Percentiles rank a stretch among this genome's conserved stretches.
phyloP scores from a whole-genome alignment of 64 coral and sea anemone species.

The Acropora tenuis region DNA sequence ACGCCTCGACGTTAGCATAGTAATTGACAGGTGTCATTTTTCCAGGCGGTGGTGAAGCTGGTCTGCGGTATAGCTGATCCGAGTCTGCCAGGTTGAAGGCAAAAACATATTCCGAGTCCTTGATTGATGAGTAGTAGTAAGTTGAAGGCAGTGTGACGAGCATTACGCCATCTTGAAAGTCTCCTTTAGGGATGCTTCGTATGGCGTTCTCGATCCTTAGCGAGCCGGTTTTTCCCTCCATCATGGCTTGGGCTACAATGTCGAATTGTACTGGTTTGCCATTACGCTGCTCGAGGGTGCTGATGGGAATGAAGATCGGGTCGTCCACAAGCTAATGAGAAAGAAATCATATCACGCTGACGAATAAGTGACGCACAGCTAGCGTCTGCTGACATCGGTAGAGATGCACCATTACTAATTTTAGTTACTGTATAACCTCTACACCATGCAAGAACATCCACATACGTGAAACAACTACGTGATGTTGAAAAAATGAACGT shows the following conservation, averaged over 20 bases:
- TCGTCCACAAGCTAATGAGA: conserved; percentile 89
- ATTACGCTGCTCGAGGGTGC: conserved; percentile 82
- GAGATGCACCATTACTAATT: no score
- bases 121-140: conserved; percentile 92
- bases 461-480: no score
- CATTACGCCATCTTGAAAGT: conserved; percentile 88
- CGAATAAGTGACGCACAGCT: neutral
- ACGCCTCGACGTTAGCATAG: conserved; percentile 80
- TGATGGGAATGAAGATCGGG: conserved; percentile 94
- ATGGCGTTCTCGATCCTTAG: conserved; percentile 87
- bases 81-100: conserved; percentile 95
- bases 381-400: neutral
- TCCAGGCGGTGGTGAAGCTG: conserved; percentile 49
- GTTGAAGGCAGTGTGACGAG: conserved; percentile 74
- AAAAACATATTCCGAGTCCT: conserved; percentile 92
- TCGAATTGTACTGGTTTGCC: conserved; percentile 71
- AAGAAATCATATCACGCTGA: neutral
- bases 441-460: no score
- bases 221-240: conserved; percentile 76
- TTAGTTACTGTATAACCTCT: no score
- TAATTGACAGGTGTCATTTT: conserved; percentile 59
- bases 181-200: conserved; percentile 89
- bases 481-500: no score
- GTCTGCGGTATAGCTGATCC: conserved; percentile 81
- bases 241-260: conserved; percentile 81